These are phyloP conservation scores for Entelurus aequoreus DNA, from an alignment of 2,113 vertebrate genomes.

Conservation along the genomic window DNA sequence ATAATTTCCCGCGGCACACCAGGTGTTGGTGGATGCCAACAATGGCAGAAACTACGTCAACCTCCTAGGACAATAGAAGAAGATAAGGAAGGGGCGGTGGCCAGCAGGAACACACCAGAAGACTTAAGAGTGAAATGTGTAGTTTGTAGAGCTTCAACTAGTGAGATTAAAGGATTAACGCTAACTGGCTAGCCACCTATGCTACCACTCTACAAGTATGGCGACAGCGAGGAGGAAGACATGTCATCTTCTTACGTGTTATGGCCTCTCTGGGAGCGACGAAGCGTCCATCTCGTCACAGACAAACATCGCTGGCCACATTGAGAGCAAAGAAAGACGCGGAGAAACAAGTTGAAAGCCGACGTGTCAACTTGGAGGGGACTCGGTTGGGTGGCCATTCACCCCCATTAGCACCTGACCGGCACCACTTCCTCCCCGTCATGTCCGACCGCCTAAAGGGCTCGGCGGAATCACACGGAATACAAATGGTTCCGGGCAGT, in stretches of 20 bases:
- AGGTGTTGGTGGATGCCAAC: too few relatives aligned
- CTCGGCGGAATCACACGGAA: not conserved
- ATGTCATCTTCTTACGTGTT: conserved; percentile 52
- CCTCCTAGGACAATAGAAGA: too few relatives aligned
- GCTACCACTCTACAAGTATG: conserved; percentile 20
- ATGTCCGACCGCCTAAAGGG: conserved; percentile 17
- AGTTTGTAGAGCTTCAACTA: conserved; percentile 16
- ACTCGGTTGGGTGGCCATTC: conserved; percentile 28
- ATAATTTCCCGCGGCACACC: too few relatives aligned
- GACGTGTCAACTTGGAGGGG: conserved; percentile 46
- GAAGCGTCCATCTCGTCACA: not conserved
- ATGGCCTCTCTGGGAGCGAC: conserved; percentile 5
- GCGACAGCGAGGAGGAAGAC: conserved; percentile 18
- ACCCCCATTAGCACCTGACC: conserved; percentile 21
- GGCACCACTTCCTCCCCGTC: conserved; percentile 55
- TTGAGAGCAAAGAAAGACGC: not conserved
- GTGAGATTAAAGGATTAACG: conserved; percentile 67
- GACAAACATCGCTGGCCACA: conserved; percentile 1
- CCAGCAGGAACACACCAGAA: not conserved
- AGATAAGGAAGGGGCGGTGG: too few relatives aligned
- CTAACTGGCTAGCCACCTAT: conserved; percentile 38
- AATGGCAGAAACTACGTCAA: too few relatives aligned
- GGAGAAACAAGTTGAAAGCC: not conserved
- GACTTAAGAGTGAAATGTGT: not conserved
- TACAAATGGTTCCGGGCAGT: not conserved